Percentiles rank a stretch among this genome's conserved stretches.
These are phyloP conservation scores for Allacma fusca DNA, from an alignment of 2,888 invertebrate species.

Conservation along the genomic window DNA sequence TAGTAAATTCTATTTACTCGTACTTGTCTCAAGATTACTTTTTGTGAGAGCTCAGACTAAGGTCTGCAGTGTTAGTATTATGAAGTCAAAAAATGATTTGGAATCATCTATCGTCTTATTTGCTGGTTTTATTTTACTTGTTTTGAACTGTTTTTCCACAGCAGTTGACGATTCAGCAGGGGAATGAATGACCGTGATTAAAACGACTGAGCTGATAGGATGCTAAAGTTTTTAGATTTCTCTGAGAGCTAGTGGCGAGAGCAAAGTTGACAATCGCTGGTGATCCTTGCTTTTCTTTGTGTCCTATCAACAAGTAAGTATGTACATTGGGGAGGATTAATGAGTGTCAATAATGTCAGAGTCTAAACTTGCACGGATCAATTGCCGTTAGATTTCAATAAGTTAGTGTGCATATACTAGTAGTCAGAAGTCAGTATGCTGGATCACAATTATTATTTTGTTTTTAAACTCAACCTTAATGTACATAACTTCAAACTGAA, in stretches of 20 bases:
- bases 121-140: conserved; percentile 4
- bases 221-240: background rate
- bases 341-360: background rate
- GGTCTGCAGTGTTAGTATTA: background rate
- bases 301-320: background rate
- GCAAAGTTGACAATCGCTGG: background rate
- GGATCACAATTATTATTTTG: no score
- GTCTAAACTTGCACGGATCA: background rate
- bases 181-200: conserved; percentile 42
- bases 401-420: no score
- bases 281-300: conserved; percentile 10
- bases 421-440: no score
- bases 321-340: background rate
- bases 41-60: background rate
- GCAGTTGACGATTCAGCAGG: background rate
- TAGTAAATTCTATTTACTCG: no score
- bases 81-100: background rate
- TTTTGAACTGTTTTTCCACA: background rate
- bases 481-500: no score
- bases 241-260: background rate
- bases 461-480: no score
- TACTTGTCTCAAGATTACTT: no score
- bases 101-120: background rate
- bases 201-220: background rate
- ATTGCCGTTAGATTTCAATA: no score